Conservation (phyloP, 2,113 vertebrate species). For the Pelodiscus sinensis region DNA sequence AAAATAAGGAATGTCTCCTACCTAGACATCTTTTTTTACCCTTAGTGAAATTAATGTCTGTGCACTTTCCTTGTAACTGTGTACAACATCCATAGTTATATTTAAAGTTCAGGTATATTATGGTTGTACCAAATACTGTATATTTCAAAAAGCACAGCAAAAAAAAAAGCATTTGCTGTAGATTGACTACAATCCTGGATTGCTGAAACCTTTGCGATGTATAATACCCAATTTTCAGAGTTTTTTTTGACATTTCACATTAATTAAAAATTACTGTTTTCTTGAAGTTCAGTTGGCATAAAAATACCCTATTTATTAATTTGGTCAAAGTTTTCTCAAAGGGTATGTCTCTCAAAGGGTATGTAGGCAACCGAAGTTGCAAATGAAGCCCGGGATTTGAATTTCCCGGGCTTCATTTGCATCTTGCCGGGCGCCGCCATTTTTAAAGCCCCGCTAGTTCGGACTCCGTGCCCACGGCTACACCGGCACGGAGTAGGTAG, state of each 20-base stretch:
- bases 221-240: neutral
- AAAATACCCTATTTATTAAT: neutral
- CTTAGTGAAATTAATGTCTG: neutral
- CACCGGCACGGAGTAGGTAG: no score
- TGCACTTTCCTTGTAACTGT: neutral
- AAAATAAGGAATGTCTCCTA: conserved; percentile 7
- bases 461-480: no score
- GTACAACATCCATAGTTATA: neutral
- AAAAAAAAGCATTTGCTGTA: neutral
- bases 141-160: neutral
- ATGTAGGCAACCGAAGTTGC: no score
- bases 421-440: no score
- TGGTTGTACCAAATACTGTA: neutral
- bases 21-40: neutral
- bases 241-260: neutral
- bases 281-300: neutral
- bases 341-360: no score
- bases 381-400: no score
- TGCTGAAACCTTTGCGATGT: neutral
- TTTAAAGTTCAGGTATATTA: neutral
- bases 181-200: neutral
- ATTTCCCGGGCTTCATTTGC: no score
- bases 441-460: no score
- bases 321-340: neutral
- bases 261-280: neutral